Percentiles rank a stretch among this genome's conserved stretches.
phyloP scores from a whole-genome alignment of 2,113 vertebrate genomes.

The Archilochus colubris region DNA sequence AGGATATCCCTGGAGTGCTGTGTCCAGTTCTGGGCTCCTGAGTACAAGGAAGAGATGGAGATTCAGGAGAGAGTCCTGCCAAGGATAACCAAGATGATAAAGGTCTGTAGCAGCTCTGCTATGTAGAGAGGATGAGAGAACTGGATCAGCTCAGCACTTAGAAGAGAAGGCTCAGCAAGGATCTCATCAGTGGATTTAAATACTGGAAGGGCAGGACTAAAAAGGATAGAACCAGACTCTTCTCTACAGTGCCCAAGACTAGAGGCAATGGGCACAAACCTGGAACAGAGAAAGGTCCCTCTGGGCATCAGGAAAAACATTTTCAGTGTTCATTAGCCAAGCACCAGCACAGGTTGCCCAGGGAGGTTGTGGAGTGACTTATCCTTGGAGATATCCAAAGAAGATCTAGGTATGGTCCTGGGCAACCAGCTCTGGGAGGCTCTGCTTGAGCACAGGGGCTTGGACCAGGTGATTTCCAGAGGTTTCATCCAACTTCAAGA shows the following conservation, averaged over 20 bases:
- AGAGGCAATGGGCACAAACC: neutral
- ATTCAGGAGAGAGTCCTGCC: too few species aligned
- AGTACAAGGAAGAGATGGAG: neutral
- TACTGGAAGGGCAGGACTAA: neutral
- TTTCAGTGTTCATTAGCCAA: neutral
- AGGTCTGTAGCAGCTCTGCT: neutral
- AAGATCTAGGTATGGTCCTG: too few species aligned
- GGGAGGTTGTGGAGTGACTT: too few species aligned
- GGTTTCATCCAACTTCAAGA: neutral
- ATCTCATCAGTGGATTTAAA: neutral
- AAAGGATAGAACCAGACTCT: neutral
- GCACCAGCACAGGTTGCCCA: neutral
- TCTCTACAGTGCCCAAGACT: neutral
- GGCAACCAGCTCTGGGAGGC: too few species aligned
- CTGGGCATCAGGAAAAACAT: neutral
- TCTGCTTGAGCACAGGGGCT: too few species aligned
- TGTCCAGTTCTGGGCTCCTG: neutral
- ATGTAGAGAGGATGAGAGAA: neutral
- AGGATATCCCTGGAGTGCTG: neutral
- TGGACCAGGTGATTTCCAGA: neutral
- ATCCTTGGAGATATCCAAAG: too few species aligned
- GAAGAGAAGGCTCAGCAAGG: neutral
- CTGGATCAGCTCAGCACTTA: neutral
- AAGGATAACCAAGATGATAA: too few species aligned
- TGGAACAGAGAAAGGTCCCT: neutral